A percentile compares a stretch with the other conserved stretches of the same genome.
These are phyloP conservation scores for Parascotia fuliginaria DNA, from an alignment of 2,888 invertebrate species.

Conservation along the genomic window DNA sequence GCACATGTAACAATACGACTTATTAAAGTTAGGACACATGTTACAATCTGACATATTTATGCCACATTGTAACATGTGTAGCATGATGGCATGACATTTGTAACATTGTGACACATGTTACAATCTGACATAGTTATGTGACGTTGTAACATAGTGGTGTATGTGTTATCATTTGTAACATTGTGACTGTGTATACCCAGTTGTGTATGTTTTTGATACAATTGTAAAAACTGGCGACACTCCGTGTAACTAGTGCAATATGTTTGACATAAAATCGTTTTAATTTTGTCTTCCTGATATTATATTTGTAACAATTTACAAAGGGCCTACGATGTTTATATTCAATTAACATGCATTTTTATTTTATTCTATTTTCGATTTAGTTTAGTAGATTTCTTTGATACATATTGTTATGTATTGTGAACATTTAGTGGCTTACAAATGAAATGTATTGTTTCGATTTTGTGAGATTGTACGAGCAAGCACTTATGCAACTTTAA, in stretches of 20 bases:
- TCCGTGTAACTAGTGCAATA: slow-evolving; percentile 52
- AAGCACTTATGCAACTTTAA: slow-evolving; percentile 44
- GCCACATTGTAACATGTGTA: slow-evolving; percentile 1
- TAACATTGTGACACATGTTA: not conserved
- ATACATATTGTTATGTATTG: slow-evolving; percentile 48
- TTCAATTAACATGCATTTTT: slow-evolving; percentile 63
- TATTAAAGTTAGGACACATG: not conserved
- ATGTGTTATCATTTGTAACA: not conserved
- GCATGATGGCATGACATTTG: not conserved
- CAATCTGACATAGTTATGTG: not conserved
- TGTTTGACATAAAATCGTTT: slow-evolving; percentile 48
- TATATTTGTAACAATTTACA: slow-evolving; percentile 56
- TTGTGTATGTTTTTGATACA: slow-evolving; percentile 29
- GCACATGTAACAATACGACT: too few relatives aligned
- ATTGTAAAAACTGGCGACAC: slow-evolving; percentile 18
- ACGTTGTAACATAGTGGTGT: not conserved
- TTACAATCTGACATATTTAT: not conserved
- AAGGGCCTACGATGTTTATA: slow-evolving; percentile 61
- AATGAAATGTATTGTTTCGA: slow-evolving; percentile 48
- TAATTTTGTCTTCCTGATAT: slow-evolving; percentile 62
- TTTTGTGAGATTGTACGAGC: slow-evolving; percentile 39
- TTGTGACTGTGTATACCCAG: not conserved
- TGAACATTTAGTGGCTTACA: slow-evolving; percentile 45
- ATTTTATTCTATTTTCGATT: slow-evolving; percentile 40
- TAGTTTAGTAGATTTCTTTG: slow-evolving; percentile 53